Conservation (phyloP, 1,140 invertebrate species). For the Leptonema lineaticorne region DNA sequence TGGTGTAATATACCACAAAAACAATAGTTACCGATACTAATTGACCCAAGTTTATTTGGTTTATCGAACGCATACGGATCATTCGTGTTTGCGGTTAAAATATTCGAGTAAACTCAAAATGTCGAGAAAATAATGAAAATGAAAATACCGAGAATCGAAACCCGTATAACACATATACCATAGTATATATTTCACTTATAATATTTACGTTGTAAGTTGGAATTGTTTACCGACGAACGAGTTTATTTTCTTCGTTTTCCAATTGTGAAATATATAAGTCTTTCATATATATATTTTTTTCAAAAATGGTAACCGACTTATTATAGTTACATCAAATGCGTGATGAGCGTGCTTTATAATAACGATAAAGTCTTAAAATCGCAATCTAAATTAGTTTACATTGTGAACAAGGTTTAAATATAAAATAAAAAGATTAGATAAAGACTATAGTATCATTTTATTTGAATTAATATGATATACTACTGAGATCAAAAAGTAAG, state of each 20-base stretch:
- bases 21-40: conserved; percentile 18
- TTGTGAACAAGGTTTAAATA: not conserved
- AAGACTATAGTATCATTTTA: not conserved
- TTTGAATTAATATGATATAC: not conserved
- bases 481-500: not conserved
- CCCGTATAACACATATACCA: too few relatives aligned
- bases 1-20: conserved; percentile 7
- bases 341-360: not conserved
- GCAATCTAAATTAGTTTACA: not conserved
- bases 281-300: too few relatives aligned
- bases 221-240: not conserved
- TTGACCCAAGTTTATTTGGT: not conserved
- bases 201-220: too few relatives aligned
- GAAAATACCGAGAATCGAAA: too few relatives aligned
- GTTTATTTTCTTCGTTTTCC: not conserved
- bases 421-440: not conserved
- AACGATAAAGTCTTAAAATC: not conserved
- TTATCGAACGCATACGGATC: not conserved
- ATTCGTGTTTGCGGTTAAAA: conserved; percentile 8
- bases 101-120: not conserved
- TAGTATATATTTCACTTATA: too few relatives aligned
- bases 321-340: not conserved
- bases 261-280: not conserved
- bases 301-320: too few relatives aligned
- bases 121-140: too few relatives aligned